Evolutionary conservation across 1,140 invertebrate genomes (phyloP).

Genomic region (Drosophila bipectinata): DNA sequence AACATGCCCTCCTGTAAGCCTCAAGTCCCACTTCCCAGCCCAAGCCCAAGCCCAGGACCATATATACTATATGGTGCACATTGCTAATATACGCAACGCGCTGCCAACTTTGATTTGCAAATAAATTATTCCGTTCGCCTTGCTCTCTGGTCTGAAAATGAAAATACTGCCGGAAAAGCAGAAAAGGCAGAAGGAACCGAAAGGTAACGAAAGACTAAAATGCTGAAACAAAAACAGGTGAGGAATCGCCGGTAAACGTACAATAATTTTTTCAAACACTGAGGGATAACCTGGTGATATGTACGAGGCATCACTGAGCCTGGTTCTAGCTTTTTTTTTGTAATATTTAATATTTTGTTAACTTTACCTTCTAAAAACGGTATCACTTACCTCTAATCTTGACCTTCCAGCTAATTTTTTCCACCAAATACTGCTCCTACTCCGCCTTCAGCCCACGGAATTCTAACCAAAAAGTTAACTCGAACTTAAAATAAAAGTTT

Average conservation of each 20-base stretch:
- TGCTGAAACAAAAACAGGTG: slow-evolving; percentile 45
- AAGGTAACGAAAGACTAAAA: slow-evolving; percentile 7
- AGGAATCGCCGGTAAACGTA: slow-evolving; percentile 40
- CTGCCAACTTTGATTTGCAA: slow-evolving; percentile 80
- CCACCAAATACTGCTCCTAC: slow-evolving; percentile 5
- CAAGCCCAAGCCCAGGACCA: not conserved
- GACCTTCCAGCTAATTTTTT: not conserved
- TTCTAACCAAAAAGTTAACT: slow-evolving; percentile 79
- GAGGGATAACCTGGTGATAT: not conserved
- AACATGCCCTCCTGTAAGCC: slow-evolving; percentile 1
- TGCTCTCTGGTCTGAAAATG: slow-evolving; percentile 47
- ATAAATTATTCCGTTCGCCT: slow-evolving; percentile 75
- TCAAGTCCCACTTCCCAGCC: not conserved
- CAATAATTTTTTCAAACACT: slow-evolving; percentile 29
- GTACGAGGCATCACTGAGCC: no score
- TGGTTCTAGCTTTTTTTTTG: not conserved
- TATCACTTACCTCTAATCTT: not conserved
- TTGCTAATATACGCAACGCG: slow-evolving; percentile 78
- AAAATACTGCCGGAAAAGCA: slow-evolving; percentile 38
- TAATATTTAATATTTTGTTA: not conserved
- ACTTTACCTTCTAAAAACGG: not conserved
- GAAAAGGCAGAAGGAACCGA: slow-evolving; percentile 23
- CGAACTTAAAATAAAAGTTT: slow-evolving; percentile 82
- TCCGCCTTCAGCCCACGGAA: slow-evolving; percentile 33
- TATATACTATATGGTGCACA: slow-evolving; percentile 41